These are phyloP conservation scores for Mus spretus DNA, from an alignment of 2,797 vertebrate species.

Conservation along the genomic window DNA sequence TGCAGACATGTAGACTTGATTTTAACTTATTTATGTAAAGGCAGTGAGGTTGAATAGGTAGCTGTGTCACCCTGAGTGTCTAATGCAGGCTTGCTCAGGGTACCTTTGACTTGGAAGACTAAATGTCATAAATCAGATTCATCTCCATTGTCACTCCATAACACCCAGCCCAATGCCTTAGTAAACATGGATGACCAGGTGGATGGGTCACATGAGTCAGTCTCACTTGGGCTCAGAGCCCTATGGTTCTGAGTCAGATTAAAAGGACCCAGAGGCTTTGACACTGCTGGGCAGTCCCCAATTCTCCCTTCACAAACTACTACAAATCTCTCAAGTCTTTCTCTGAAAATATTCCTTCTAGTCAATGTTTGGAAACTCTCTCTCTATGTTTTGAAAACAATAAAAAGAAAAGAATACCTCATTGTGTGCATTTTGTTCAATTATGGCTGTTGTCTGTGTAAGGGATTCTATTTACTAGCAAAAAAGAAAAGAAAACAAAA, in stretches of 20 bases:
- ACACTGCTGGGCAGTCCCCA: background rate
- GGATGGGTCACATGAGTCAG: background rate
- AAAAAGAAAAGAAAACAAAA: background rate
- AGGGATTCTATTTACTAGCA: background rate
- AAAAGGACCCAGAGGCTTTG: background rate
- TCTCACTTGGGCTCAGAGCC: constrained; percentile 63
- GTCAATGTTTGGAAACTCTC: constrained; percentile 5
- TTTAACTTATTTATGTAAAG: constrained; percentile 81
- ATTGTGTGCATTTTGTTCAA: background rate
- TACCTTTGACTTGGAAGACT: constrained; percentile 68
- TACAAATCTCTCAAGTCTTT: background rate
- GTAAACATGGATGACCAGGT: background rate
- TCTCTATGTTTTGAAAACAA: background rate
- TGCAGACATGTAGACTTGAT: constrained; percentile 62
- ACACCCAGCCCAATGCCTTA: background rate
- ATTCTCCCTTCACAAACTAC: constrained; percentile 24
- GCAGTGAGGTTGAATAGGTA: constrained; percentile 51
- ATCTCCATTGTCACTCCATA: background rate
- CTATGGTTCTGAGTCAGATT: background rate
- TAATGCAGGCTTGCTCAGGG: constrained; percentile 7
- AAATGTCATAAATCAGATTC: constrained; percentile 11
- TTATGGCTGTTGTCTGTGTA: background rate
- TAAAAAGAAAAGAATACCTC: background rate
- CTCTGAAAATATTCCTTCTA: background rate
- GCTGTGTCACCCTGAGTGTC: constrained; percentile 73